A percentile compares a stretch with the other conserved stretches of the same genome.
phyloP scores from a whole-genome alignment of 2,113 vertebrate species.

The Sardina pilchardus region DNA sequence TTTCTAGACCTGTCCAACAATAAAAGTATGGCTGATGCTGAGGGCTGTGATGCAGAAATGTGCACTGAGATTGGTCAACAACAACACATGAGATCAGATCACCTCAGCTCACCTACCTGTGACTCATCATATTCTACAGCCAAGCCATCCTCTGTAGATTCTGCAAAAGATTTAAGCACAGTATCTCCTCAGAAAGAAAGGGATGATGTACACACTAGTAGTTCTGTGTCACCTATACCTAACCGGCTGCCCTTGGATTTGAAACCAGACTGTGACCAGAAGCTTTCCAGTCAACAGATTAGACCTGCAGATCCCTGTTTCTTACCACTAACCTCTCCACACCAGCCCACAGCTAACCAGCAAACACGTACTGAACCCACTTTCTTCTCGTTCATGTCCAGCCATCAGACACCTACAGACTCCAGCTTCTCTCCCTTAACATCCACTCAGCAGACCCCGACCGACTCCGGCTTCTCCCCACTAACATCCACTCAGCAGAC shows the following conservation, averaged over 20 bases:
- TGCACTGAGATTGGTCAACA: conserved; percentile 23
- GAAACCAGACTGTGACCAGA: conserved; percentile 47
- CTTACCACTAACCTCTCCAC: neutral
- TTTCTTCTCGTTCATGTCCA: conserved; percentile 38
- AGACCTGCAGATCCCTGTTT: neutral
- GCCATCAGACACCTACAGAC: conserved; percentile 12
- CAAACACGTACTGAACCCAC: neutral
- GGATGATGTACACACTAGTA: neutral
- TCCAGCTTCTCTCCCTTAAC: neutral
- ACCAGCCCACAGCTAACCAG: neutral
- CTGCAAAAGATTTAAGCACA: neutral
- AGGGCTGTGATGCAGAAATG: conserved; percentile 1
- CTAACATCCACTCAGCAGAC: conserved; percentile 60
- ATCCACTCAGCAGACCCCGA: conserved; percentile 5
- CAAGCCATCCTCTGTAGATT: neutral
- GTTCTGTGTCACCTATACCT: conserved; percentile 28
- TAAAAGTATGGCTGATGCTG: conserved; percentile 4
- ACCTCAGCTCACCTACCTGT: neutral
- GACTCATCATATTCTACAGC: neutral
- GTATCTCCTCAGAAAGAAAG: neutral
- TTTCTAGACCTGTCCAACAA: conserved; percentile 25
- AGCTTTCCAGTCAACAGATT: conserved; percentile 30
- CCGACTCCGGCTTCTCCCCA: neutral
- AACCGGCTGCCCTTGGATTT: conserved; percentile 37
- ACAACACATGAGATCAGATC: neutral